Base-by-base conservation (phyloP, 2,797 vertebrate genomes). In the Hypotaenidia philippensis region DNA sequence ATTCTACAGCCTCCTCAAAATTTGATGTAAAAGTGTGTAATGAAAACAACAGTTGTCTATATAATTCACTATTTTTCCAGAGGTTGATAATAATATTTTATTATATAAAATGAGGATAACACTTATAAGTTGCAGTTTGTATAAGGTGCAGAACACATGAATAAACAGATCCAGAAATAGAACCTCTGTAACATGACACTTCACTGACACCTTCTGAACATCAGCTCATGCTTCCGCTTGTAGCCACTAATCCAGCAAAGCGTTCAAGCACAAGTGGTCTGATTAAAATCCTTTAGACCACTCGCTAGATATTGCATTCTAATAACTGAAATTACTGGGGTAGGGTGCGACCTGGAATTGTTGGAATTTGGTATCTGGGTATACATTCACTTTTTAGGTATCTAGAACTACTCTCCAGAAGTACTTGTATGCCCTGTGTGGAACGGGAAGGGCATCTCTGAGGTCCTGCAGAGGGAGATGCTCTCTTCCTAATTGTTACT, bases 381-480 rank as follows among this genome's bases (percentile, higher is more conserved):
- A 21, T 82, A 11, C 47, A 34, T 12, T 78, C 16, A 27, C 9
- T 64, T 6, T 69, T 34, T 27, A 61, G 10, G 18, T n/a, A 52
- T 61, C 34, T 84, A 17, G 21, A 44, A 84, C 57, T 50, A 50
- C 49, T 50, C 8, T 50, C 14, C 25, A 15, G 25, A 52, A 66
- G 10, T 9, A 10, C 9, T 82, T 38, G 8, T 56, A 25, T 68
- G 81, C 80, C 44, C n/a, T 59, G 17, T 20, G 5, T 1, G 0
- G 81, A 75, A 79, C 26, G 19, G 31, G 36, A n/a, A 31, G 32
- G 41, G n/a, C 41, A 45, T 83, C 61, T 71, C n/a, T 29, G 29
- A 75, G 91, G 59, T 63, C 59, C 74, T 79, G 77, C 74, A 88
- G 85, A 95, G 55, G 74, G 63, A 94, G 80, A 72, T 63, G 15